Base-by-base conservation (phyloP, 2,888 invertebrate genomes). In the Onthophagus sagittarius region DNA sequence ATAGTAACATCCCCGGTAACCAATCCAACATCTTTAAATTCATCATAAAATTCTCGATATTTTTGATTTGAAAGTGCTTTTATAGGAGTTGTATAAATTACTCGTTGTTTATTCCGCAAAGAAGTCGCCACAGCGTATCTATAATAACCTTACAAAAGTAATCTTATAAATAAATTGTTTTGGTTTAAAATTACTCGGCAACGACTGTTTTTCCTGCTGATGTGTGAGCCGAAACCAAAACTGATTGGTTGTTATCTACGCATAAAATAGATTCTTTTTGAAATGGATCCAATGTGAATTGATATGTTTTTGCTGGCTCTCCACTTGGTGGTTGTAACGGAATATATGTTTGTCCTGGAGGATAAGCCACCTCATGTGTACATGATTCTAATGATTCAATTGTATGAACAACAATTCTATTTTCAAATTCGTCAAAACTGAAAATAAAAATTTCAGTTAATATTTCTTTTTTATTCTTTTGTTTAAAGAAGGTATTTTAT, bases 161-260 rank as follows among this genome's bases (percentile, higher is more conserved):
- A 15, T 14, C 39, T 69, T n/a, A 71, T 14, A 63, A 15, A 62
- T 15, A 14, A 53, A 64, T 15, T 71, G 14, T 71, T 31, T 31
- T 63, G 7, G 6, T 63, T 33, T 33, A 39, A 14, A 88, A 94
- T 90, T 88, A 98, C 94, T 99, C 97, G 3, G 99, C 99, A 5
- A 98, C 98, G 1, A 99, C 99, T 73, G 99, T 99, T 90, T 99
- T 99, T 71, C 99, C 99, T 67, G 99, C 99, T 2, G 99, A 99
- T 0, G 99, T 99, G 83, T 99, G 99, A 5, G 99, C 99, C 0
- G 99, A 99, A 0, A 99, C 99, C 64, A 99, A 88, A 4, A 99
- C 99, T 7, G 98, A 98, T 83, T 99, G 98, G 82, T 96, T 93
- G 85, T 99, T 99, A 83, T 99, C 98, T 79, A 99, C 93, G 84